Base-by-base conservation (phyloP, 2,888 invertebrate species). In the Lordiphosa andalusiaca region DNA sequence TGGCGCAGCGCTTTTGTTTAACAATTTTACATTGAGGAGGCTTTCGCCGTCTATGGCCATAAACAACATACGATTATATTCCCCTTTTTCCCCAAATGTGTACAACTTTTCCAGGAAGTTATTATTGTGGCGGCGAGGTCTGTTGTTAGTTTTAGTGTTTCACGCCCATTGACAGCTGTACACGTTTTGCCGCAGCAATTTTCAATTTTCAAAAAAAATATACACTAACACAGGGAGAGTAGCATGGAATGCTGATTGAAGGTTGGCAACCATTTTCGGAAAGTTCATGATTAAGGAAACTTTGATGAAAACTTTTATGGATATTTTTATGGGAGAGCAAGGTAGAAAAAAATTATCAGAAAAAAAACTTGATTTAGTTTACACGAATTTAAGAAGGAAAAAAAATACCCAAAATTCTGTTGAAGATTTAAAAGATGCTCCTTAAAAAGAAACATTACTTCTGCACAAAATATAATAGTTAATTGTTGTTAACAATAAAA, bases 51-150 rank as follows among this genome's bases (percentile, higher is more conserved):
- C 57, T 56, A 25, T 52, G 30, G 30, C 40, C 42, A 53, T 68
- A 59, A 70, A 77, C 65, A 70, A 73, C 67, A 56, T 50, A 47
- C 33, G 48, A 53, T 53, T 62, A 53, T 37, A 55, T 40, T 46
- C 50, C 50, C 53, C 47, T 30, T 30, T 30, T 30, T 30, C 30
- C 38, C 37, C 25, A 61, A 63, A 67, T 67, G 67, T 68, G 65
- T 48, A 60, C 60, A 69, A 78, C 60, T 69, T 82, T 82, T 82
- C 75, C 76, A 77, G 76, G 76, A 77, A 77, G 72, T 76, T 82
- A 67, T 71, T 77, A 63, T 62, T 56, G 44, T 54, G 56, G 61
- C 44, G 33, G 53, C 41, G 30, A 9, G 35, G 23, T 53, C 62
- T 73, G 56, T 60, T 47, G 50, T 21, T 40, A 42, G 52, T 30